Evolutionary conservation across 1,140 invertebrate genomes (phyloP).

Genomic region (Achroia grisella): DNA sequence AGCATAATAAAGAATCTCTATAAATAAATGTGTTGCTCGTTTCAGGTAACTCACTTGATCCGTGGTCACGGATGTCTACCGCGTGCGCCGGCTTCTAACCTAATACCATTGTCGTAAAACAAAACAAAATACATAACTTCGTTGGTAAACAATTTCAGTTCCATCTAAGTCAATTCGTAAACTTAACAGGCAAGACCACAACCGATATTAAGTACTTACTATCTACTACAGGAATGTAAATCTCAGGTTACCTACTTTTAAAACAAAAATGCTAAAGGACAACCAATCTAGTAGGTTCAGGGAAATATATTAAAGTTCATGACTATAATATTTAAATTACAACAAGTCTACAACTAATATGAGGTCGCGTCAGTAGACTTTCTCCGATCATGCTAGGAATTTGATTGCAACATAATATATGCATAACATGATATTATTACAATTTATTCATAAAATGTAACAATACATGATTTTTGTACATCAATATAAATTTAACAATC

Average conservation of each 20-base stretch:
- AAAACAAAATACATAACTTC: conserved; percentile 68
- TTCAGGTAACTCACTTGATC: conserved; percentile 69
- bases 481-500: conserved; percentile 13
- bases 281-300: conserved; percentile 22
- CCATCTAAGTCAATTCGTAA: conserved; percentile 64
- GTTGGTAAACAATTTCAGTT: conserved; percentile 73
- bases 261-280: conserved; percentile 30
- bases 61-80: conserved; percentile 40
- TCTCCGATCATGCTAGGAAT: background rate
- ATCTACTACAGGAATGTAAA: conserved; percentile 72
- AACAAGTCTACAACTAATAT: conserved; percentile 12
- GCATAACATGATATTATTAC: background rate
- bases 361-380: background rate
- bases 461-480: conserved; percentile 10
- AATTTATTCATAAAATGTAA: background rate
- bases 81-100: conserved; percentile 33
- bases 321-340: conserved; percentile 15
- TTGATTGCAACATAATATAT: background rate
- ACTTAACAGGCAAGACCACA: conserved; percentile 75
- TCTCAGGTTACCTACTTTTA: conserved; percentile 33
- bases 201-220: conserved; percentile 75
- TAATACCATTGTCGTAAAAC: conserved; percentile 45
- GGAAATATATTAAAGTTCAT: conserved; percentile 20
- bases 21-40: conserved; percentile 64
- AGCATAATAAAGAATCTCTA: conserved; percentile 61